Conservation (phyloP, 2,113 vertebrate species). For the Daubentonia madagascariensis region DNA sequence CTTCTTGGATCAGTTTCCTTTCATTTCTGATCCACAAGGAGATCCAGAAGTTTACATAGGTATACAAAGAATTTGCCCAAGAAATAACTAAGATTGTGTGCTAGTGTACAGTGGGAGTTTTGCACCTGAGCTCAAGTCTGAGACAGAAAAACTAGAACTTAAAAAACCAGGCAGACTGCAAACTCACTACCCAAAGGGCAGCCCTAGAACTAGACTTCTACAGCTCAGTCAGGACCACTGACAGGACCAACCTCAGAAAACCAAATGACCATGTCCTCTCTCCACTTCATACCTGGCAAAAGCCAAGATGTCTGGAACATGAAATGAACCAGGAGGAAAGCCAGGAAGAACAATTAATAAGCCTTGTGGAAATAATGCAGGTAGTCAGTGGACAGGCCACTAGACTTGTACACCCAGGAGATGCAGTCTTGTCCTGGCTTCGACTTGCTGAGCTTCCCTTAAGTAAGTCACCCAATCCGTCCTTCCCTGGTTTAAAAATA, state of each 20-base stretch:
- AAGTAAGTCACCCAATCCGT: neutral
- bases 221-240: neutral
- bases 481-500: neutral
- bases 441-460: neutral
- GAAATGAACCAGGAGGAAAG: neutral
- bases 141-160: neutral
- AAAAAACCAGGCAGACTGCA: neutral
- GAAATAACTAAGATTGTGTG: neutral
- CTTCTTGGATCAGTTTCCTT: neutral
- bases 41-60: neutral
- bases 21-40: neutral
- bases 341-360: neutral
- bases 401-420: neutral
- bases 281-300: neutral
- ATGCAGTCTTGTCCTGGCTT: neutral
- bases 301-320: neutral
- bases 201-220: neutral
- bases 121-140: neutral
- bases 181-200: neutral
- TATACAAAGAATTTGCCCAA: neutral
- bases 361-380: neutral
- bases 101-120: neutral
- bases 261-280: neutral
- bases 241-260: neutral
- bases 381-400: neutral